A percentile compares a stretch with the other conserved stretches of the same genome.
Evolutionary conservation across 2,888 invertebrate species (phyloP).

Genomic region (Malthinus flaveolus): DNA sequence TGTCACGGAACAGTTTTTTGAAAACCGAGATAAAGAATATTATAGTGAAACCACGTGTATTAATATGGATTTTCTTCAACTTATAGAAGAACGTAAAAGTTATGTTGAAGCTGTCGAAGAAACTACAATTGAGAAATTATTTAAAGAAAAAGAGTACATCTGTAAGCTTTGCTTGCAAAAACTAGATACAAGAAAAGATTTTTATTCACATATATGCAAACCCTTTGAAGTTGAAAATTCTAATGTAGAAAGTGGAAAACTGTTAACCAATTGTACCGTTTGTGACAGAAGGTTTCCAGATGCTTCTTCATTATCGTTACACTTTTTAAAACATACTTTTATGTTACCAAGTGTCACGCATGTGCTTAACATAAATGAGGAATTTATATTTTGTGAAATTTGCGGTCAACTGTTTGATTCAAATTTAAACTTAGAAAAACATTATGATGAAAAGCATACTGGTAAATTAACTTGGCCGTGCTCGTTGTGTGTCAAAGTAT

Average conservation of each 20-base stretch:
- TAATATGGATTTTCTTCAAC: too few relatives aligned
- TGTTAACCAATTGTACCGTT: slow-evolving; percentile 26
- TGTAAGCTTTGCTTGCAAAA: not conserved
- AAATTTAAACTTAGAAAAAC: slow-evolving; percentile 33
- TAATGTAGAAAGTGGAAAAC: slow-evolving; percentile 1
- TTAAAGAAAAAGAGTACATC: too few relatives aligned
- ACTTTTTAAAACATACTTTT: slow-evolving; percentile 36
- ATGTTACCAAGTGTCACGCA: slow-evolving; percentile 23
- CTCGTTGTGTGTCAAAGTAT: slow-evolving; percentile 27
- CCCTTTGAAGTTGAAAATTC: not conserved
- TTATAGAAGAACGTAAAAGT: too few relatives aligned
- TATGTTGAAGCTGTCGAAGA: too few relatives aligned
- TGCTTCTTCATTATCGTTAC: slow-evolving; percentile 26
- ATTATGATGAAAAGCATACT: slow-evolving; percentile 23
- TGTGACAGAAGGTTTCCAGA: slow-evolving; percentile 31
- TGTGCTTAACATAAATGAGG: slow-evolving; percentile 21
- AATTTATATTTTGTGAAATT: slow-evolving; percentile 33
- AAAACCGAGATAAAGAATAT: not conserved
- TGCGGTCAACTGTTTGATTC: slow-evolving; percentile 39
- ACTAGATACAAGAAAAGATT: not conserved
- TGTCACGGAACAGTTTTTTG: not conserved
- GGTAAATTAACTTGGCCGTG: slow-evolving; percentile 25
- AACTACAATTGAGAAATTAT: too few relatives aligned
- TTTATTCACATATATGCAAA: not conserved
- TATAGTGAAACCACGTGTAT: too few relatives aligned